phyloP scores from a whole-genome alignment of 1,140 invertebrate species.

The Hirudo medicinalis region DNA sequence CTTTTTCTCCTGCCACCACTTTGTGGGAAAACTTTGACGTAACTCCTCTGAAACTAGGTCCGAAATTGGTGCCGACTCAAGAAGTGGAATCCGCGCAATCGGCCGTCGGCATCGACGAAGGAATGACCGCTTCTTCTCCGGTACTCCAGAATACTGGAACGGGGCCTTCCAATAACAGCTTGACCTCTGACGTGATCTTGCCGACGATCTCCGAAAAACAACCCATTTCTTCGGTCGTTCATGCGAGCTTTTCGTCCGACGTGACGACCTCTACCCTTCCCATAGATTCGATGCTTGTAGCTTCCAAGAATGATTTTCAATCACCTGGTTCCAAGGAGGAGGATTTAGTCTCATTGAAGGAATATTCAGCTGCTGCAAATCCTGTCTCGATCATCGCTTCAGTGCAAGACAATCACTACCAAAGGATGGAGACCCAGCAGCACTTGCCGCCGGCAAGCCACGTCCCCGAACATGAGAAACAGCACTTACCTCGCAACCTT shows the following conservation, averaged over 20 bases:
- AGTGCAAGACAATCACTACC: too few relatives aligned
- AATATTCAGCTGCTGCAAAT: not conserved
- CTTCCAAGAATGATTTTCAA: not conserved
- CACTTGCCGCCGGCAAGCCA: too few relatives aligned
- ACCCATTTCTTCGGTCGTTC: not conserved
- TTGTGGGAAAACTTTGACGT: not conserved
- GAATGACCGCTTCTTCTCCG: not conserved
- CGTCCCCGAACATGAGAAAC: too few relatives aligned
- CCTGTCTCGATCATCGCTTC: too few relatives aligned
- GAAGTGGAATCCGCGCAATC: not conserved
- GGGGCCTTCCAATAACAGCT: not conserved
- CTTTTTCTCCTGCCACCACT: not conserved
- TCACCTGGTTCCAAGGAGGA: not conserved
- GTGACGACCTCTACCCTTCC: not conserved
- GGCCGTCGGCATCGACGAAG: not conserved
- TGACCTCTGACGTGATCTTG: not conserved
- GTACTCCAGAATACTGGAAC: constrained; percentile 4
- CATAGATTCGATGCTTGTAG: not conserved
- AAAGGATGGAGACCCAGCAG: too few relatives aligned
- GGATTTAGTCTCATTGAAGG: not conserved
- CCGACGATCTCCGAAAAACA: not conserved
- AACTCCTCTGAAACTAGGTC: not conserved
- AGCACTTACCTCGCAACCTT: too few relatives aligned
- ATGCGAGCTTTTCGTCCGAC: not conserved
- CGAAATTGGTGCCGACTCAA: not conserved